Percentiles rank a stretch among this genome's conserved stretches.
Evolutionary conservation across 2,888 invertebrate species (phyloP).

Genomic region (Nemapogon koenigi): DNA sequence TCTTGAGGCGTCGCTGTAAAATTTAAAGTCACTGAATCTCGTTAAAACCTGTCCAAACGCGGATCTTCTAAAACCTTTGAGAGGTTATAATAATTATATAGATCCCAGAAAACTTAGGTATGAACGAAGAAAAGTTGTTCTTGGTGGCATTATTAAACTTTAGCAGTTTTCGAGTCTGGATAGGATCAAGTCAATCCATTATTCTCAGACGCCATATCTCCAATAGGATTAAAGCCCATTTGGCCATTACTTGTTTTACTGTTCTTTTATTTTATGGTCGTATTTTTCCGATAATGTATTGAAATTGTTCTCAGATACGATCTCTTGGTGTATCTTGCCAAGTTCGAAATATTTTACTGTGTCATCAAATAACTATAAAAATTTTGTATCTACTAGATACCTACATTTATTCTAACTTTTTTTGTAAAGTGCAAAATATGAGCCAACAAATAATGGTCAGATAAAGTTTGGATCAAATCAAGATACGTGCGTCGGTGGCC

Average conservation of each 20-base stretch:
- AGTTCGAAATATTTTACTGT: too few species aligned
- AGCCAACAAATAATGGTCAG: too few species aligned
- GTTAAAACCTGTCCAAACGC: slow-evolving; percentile 6
- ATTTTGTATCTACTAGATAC: too few species aligned
- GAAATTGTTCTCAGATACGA: slow-evolving; percentile 27
- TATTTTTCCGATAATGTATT: slow-evolving; percentile 46
- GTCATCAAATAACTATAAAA: too few species aligned
- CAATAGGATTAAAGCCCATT: slow-evolving; percentile 38
- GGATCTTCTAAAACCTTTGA: slow-evolving; percentile 8
- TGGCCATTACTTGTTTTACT: slow-evolving; percentile 47
- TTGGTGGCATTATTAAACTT: slow-evolving; percentile 24
- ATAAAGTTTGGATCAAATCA: too few species aligned
- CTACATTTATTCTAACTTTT: too few species aligned
- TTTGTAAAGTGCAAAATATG: too few species aligned
- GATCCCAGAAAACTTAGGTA: slow-evolving; percentile 5
- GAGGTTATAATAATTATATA: slow-evolving; percentile 6
- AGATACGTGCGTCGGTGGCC: too few species aligned
- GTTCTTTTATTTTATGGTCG: slow-evolving; percentile 51
- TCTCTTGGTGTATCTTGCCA: too few species aligned
- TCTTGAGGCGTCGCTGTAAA: too few species aligned
- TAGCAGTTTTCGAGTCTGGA: slow-evolving; percentile 28
- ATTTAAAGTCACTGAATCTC: slow-evolving; percentile 4
- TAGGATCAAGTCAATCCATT: slow-evolving; percentile 41
- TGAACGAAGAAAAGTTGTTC: background rate
- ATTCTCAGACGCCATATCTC: slow-evolving; percentile 40